Conservation (phyloP, 2,113 vertebrate genomes). For the Zosterops borbonicus region DNA sequence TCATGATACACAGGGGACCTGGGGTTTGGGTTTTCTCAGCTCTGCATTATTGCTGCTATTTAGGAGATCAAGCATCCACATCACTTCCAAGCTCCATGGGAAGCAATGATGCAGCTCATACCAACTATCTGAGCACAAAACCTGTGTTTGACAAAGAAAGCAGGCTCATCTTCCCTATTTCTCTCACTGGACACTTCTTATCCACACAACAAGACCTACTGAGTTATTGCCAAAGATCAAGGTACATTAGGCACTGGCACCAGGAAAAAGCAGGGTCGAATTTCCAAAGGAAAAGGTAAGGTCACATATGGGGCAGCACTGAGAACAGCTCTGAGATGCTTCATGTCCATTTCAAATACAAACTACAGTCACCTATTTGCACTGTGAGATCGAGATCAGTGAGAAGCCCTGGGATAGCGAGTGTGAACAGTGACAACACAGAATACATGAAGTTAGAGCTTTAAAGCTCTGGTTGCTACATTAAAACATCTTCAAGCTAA, state of each 20-base stretch:
- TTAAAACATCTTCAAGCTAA: neutral
- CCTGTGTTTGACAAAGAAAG: neutral
- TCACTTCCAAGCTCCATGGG: neutral
- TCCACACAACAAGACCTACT: neutral
- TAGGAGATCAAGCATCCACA: neutral
- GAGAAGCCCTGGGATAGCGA: neutral
- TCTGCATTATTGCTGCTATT: neutral
- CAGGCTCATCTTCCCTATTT: neutral
- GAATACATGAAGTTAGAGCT: neutral
- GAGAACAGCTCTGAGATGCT: neutral
- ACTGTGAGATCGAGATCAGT: neutral
- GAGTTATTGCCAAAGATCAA: neutral
- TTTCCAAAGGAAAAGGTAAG: neutral
- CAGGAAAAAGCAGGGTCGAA: neutral
- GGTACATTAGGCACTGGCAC: neutral
- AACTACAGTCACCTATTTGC: neutral
- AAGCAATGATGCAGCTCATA: neutral
- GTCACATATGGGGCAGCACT: neutral
- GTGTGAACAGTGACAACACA: neutral
- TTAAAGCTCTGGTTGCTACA: neutral
- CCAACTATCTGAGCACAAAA: neutral
- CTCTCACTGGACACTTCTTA: neutral
- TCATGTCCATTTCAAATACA: neutral
- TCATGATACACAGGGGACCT: neutral
- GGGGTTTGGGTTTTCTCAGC: neutral